Base-by-base conservation (phyloP, 2,888 invertebrate species). In the Cheilosia impressa region DNA sequence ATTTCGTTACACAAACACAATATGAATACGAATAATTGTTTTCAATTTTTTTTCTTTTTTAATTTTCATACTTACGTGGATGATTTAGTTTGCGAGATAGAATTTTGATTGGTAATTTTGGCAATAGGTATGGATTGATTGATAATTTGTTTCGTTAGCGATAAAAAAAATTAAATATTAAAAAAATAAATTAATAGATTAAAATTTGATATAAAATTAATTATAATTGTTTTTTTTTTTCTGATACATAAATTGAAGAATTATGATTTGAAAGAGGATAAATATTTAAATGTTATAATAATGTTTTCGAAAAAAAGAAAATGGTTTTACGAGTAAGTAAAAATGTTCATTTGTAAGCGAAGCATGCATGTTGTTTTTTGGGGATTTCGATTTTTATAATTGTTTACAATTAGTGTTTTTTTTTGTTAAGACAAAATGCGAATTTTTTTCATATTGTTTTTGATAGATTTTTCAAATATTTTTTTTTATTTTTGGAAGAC, bases 81-180 rank as follows among this genome's bases (percentile, higher is more conserved):
- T 85, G 85, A 81, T 76, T 85, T 77, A 81, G 63, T 68, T 62
- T 85, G 76, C 85, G 85, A 85, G 60, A 72, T 81, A 81, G 76
- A 85, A 85, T 85, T 85, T 85, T 85, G 85, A 85, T 85, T 81
- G 81, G 60, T 76, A 85, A 85, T 81, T 85, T 85, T 85, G 84
- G 76, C 85, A 85, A 85, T 85, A 85, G 76, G 65, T 81, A 85
- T 85, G 85, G 85, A 72, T 85, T 85, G 85, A 81, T 85, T 81
- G 85, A 81, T 81, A 85, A 85, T 85, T 85, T 85, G 76, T 77
- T 85, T 85, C 85, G 85, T 85, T 81, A 85, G 85, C 85, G 85
- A 85, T 85, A 76, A 81, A 83, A 75, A 73, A 81, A 81, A 76
- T 73, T 81, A 68, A 85, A 85, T 77, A 72, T 77, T 77, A 24